Base-by-base conservation (phyloP, 2,797 vertebrate genomes). In the Lithobates sylvaticus region DNA sequence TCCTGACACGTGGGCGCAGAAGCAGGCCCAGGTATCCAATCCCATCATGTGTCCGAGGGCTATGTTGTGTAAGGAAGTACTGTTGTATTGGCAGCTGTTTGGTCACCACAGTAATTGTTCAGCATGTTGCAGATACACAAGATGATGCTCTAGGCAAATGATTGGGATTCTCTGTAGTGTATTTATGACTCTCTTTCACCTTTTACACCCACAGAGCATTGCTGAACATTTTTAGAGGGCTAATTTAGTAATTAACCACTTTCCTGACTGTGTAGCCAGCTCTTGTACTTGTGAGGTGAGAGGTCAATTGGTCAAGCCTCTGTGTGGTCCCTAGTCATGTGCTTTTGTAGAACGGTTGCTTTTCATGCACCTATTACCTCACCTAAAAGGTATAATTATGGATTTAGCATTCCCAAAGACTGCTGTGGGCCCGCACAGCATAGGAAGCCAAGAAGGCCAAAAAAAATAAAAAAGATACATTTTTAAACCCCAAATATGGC, bases 121-220 rank as follows among this genome's bases (percentile, higher is more conserved):
- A 16, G 7, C 70, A 65, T 27, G 10, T 77, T 36, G 23, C 36
- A 26, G n/a, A 64, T 58, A n/a, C 27, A 29, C 64, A 64, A 50
- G 74, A 73, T 54, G 39, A 78, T 36, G 23, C 79, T 81, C 32
- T 26, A 71, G 73, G 78, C 78, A 65, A 81, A 81, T 86, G 76
- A 73, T 65, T 80, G 84, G 42, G 58, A 81, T 81, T 86, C 70
- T 68, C 16, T 68, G 9, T 26, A 15, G 39, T 61, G 44, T 67
- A 65, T 79, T 72, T 65, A 73, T 16, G 27, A 67, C n/a, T 44
- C 26, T 21, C n/a, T 29, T 70, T 71, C 65, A 61, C 67, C 50
- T 70, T 47, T 76, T 54, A 34, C 77, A 81, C 68, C 68, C 65
- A 9, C 44, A 34, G 72, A 58, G n/a, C 34, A 21, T 32, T 70